Conservation (phyloP, 2,797 vertebrate species). For the Pelodytes ibericus region DNA sequence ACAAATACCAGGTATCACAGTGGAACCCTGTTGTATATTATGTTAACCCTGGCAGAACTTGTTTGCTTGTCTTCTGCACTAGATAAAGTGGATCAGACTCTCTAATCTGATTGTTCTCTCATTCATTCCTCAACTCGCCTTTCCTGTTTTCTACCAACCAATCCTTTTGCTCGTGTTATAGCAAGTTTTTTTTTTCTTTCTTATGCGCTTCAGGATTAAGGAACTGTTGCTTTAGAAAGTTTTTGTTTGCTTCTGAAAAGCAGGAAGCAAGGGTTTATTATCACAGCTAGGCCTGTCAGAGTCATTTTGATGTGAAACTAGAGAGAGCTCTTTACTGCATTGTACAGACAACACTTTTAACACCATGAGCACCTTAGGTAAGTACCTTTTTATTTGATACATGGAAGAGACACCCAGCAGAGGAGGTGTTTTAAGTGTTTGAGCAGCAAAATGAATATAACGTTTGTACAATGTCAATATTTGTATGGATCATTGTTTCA, state of each 20-base stretch:
- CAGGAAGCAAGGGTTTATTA: conserved; percentile 42
- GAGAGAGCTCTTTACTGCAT: background rate
- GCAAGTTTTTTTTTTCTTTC: conserved; percentile 41
- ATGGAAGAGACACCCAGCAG: background rate
- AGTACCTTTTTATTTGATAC: conserved; percentile 26
- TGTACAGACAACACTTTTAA: background rate
- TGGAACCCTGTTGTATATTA: background rate
- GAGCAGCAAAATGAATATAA: too few species aligned
- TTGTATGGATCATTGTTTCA: too few species aligned
- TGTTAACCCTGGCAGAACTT: conserved; percentile 34
- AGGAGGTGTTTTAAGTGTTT: background rate
- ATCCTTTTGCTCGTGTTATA: conserved; percentile 46
- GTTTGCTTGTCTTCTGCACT: conserved; percentile 27
- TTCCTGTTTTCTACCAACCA: conserved; percentile 51
- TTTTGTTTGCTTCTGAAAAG: conserved; percentile 34
- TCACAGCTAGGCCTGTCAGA: conserved; percentile 4
- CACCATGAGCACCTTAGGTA: conserved; percentile 47
- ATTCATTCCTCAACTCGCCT: conserved; percentile 51
- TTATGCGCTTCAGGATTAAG: conserved; percentile 43
- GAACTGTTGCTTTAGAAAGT: conserved; percentile 48
- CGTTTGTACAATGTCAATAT: too few species aligned
- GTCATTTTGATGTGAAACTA: conserved; percentile 24
- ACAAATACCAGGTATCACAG: conserved; percentile 21
- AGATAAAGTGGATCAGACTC: conserved; percentile 12
- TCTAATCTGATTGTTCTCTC: conserved; percentile 10